Percentiles rank a stretch among this genome's conserved stretches.
Conservation (phyloP, 2,888 invertebrate genomes). For the Auanema sp. region DNA sequence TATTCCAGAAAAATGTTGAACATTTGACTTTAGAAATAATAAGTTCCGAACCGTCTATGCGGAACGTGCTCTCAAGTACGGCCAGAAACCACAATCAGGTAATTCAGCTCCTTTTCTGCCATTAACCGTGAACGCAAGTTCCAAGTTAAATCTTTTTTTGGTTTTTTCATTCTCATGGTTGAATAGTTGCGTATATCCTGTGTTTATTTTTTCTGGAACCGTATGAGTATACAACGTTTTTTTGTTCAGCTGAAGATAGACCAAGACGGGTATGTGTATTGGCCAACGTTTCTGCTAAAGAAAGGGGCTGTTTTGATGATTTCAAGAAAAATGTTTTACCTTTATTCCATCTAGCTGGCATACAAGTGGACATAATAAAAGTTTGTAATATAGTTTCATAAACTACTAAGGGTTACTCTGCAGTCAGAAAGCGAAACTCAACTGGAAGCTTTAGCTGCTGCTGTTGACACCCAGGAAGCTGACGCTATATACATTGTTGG, state of each 20-base stretch:
- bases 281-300: constrained; percentile 53
- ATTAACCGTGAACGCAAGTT: background rate
- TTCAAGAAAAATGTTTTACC: constrained; percentile 59
- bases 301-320: constrained; percentile 43
- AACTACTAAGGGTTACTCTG: background rate
- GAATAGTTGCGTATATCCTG: background rate
- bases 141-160: background rate
- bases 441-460: constrained; percentile 49
- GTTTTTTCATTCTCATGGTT: background rate
- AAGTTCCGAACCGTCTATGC: constrained; percentile 52
- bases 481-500: constrained; percentile 60
- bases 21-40: constrained; percentile 36
- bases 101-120: constrained; percentile 1
- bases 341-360: constrained; percentile 58
- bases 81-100: constrained; percentile 44
- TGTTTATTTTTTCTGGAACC: too few relatives aligned
- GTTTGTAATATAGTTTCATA: constrained; percentile 7
- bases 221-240: too few relatives aligned
- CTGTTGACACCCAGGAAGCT: constrained; percentile 54
- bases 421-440: constrained; percentile 51
- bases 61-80: constrained; percentile 44
- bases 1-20: background rate
- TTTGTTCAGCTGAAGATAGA: constrained; percentile 40
- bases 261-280: constrained; percentile 54
- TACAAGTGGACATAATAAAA: constrained; percentile 51